Base-by-base conservation (phyloP, 2,113 vertebrate genomes). In the Zosterops borbonicus region DNA sequence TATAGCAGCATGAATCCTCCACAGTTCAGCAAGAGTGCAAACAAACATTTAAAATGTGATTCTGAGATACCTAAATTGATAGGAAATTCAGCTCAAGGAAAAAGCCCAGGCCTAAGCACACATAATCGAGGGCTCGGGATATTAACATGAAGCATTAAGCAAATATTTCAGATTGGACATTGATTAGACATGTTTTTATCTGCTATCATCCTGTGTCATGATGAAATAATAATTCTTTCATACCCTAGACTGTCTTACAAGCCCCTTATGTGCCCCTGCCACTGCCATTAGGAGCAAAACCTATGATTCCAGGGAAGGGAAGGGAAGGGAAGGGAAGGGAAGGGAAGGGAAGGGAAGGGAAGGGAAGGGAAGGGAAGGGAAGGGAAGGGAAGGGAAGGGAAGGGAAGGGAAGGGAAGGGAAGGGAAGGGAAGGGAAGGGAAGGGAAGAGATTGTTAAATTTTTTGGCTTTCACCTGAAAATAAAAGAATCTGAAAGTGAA, bases 231-330 rank as follows among this genome's bases (percentile, higher is more conserved):
- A 60, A 50, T 59, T 35, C 0, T 67, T 59, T n/a, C 42, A 11
- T n/a, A 21, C 39, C 23, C 24, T 35, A 33, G 15, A 23, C 2
- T 53, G 6, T 28, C 18, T 52, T 37, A 25, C 3, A 37, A 60
- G 25, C 3, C 3, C 6, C 9, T 28, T 15, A 6, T 14, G 7
- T 37, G 11, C 1, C 20, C 19, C 19, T 44, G 14, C 1, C 18
- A 49, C 22, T 63, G 14, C 15, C 37, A 8, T 22, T 41, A 49
- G 16, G 10, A 65, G 5, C 1, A 62, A 89, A 83, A 65, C 4
- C 13, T 33, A 8, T 70, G 16, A 44, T 22, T 6, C 14, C 11
- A 21, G 24, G 6, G 35, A 4, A 8, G 2, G 4, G 7, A 13
- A 16, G 11, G 9, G 47, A 90, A 68, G 1, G 3, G 16, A 4